Percentiles rank a stretch among this genome's conserved stretches.
Conservation (phyloP, 2,888 invertebrate genomes). For the Meteorus colon region DNA sequence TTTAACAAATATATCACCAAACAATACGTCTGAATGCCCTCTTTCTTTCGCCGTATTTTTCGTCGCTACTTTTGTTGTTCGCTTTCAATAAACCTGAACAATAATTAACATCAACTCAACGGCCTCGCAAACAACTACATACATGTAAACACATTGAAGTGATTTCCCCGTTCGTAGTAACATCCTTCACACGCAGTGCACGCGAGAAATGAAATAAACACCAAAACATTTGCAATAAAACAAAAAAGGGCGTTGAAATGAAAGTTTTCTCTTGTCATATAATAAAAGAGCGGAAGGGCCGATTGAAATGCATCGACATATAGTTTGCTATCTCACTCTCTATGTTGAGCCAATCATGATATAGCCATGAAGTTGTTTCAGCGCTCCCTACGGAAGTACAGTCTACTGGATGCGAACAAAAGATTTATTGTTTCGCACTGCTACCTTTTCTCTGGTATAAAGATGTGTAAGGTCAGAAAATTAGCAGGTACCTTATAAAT, state of each 20-base stretch:
- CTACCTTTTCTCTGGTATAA: conserved; percentile 38
- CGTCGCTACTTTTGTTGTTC: conserved; percentile 31
- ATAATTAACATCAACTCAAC: conserved; percentile 34
- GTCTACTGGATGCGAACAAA: conserved; percentile 59
- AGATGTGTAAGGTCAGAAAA: conserved; percentile 17
- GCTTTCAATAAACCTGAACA: conserved; percentile 7
- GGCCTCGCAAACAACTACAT: conserved; percentile 16
- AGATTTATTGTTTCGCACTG: conserved; percentile 54
- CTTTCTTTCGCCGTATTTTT: neutral
- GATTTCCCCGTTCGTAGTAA: conserved; percentile 14
- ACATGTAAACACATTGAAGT: neutral
- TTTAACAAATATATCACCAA: conserved; percentile 36
- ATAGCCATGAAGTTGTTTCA: conserved; percentile 18
- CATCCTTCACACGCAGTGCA: neutral
- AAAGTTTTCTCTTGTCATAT: conserved; percentile 33
- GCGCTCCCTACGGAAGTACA: conserved; percentile 57
- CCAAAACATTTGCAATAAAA: conserved; percentile 11
- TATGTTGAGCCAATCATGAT: conserved; percentile 14
- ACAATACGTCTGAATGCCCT: neutral
- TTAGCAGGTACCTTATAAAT: conserved; percentile 9
- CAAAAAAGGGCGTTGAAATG: neutral
- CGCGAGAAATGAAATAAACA: neutral
- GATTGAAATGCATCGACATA: conserved; percentile 30
- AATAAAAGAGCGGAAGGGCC: conserved; percentile 39
- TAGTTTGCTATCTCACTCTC: neutral